Evolutionary conservation across 2,113 vertebrate species (phyloP).

Genomic region (Pelusios castaneus): DNA sequence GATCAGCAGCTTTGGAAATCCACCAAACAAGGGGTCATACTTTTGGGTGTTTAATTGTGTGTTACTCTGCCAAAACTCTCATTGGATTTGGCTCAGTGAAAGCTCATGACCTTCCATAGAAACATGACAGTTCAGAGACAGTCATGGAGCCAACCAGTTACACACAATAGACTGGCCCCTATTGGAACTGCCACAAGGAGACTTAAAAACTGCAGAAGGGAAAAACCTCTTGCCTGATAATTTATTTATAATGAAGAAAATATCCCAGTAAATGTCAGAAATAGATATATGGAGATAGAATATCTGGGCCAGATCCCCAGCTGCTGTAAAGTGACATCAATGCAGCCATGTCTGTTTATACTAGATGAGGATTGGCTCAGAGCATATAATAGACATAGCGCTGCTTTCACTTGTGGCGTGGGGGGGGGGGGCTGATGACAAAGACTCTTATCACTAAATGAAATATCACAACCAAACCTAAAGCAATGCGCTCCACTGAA

Average conservation of each 20-base stretch:
- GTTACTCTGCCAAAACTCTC: not conserved
- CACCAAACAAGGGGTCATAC: not conserved
- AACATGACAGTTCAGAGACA: not conserved
- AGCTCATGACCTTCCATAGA: not conserved
- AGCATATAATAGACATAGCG: not conserved
- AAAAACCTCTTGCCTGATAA: not conserved
- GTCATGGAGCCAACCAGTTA: not conserved
- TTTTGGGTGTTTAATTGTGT: not conserved
- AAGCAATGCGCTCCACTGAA: not conserved
- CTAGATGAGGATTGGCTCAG: not conserved
- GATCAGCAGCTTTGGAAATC: not conserved
- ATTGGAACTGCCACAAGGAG: accelerated
- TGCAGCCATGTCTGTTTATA: not conserved
- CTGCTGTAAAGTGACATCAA: not conserved
- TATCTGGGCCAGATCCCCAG: accelerated
- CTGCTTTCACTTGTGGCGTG: not conserved
- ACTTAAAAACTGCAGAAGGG: not conserved
- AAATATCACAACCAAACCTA: not conserved
- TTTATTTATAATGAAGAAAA: not conserved
- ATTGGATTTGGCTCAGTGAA: not conserved
- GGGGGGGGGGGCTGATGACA: not conserved
- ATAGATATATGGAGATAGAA: not conserved
- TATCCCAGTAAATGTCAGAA: not conserved
- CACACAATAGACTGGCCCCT: not conserved
- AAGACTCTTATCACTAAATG: not conserved